phyloP scores from a whole-genome alignment of 2,888 invertebrate genomes.

The Monoplex corrugatus region DNA sequence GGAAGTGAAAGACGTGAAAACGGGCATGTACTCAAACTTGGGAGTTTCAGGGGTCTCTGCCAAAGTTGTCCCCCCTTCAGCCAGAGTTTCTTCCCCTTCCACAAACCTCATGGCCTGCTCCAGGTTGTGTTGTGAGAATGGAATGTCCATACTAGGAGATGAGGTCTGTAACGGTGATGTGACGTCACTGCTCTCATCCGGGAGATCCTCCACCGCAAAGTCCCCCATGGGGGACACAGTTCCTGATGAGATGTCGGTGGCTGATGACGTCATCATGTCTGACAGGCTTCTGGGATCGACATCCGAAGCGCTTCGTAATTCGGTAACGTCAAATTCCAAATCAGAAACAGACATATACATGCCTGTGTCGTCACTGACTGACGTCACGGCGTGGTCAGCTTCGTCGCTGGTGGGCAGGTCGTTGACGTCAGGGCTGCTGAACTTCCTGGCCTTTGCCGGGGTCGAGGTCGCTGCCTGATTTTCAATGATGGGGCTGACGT shows the following conservation, averaged over 20 bases:
- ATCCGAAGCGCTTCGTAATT: conserved; percentile 44
- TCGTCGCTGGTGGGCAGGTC: conserved; percentile 34
- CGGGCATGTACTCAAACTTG: neutral
- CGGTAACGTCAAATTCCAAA: conserved; percentile 53
- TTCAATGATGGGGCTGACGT: neutral
- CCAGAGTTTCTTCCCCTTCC: neutral
- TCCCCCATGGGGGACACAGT: conserved; percentile 49
- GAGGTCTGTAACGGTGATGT: conserved; percentile 6
- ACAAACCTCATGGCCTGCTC: conserved; percentile 17
- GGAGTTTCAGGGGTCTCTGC: conserved; percentile 28
- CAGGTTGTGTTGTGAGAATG: conserved; percentile 11
- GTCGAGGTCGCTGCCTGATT: neutral
- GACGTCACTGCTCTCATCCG: conserved; percentile 47
- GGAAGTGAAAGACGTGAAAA: neutral
- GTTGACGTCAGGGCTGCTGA: conserved; percentile 7
- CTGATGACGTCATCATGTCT: conserved; percentile 56
- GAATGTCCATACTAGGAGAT: conserved; percentile 36
- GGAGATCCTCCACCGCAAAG: conserved; percentile 45
- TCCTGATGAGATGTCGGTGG: conserved; percentile 49
- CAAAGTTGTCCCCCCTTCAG: neutral
- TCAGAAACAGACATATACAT: conserved; percentile 54
- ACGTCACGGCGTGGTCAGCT: conserved; percentile 32
- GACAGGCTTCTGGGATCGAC: conserved; percentile 51
- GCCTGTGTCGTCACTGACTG: conserved; percentile 50
- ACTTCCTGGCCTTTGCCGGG: neutral